A percentile compares a stretch with the other conserved stretches of the same genome.
phyloP scores from a whole-genome alignment of 2,113 vertebrate genomes.

The Ctenomys sociabilis region DNA sequence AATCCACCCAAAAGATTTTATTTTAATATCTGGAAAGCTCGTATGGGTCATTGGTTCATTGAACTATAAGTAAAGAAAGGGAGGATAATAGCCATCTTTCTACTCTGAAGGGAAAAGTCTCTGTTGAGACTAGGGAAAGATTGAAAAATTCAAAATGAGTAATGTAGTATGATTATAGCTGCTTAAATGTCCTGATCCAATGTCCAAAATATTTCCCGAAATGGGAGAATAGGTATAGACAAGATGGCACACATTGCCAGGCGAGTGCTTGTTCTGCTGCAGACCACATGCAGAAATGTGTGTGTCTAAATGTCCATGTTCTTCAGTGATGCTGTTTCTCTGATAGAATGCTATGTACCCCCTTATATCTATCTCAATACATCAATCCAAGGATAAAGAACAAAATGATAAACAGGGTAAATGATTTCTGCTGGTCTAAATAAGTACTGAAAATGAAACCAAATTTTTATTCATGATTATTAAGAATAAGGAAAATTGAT shows the following conservation, averaged over 20 bases:
- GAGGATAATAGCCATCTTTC: not conserved
- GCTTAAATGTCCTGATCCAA: not conserved
- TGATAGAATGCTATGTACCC: not conserved
- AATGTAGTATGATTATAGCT: not conserved
- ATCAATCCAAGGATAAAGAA: not conserved
- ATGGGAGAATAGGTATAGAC: not conserved
- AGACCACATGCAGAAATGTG: not conserved
- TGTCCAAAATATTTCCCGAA: not conserved
- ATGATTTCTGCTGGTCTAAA: not conserved
- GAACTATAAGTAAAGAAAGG: not conserved
- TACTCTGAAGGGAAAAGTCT: not conserved
- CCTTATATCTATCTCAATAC: not conserved
- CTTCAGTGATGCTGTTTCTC: not conserved
- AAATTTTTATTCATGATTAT: not conserved
- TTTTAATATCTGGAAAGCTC: not conserved
- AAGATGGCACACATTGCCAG: no score
- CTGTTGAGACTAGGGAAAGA: not conserved
- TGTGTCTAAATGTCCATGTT: not conserved
- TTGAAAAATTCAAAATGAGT: not conserved
- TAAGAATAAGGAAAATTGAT: constrained; percentile 40
- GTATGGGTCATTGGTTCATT: not conserved
- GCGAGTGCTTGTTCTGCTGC: no score
- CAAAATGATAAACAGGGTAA: not conserved
- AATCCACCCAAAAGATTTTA: not conserved
- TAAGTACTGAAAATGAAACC: not conserved